Conservation (phyloP, 2,888 invertebrate species). For the Dynastes hyllus region DNA sequence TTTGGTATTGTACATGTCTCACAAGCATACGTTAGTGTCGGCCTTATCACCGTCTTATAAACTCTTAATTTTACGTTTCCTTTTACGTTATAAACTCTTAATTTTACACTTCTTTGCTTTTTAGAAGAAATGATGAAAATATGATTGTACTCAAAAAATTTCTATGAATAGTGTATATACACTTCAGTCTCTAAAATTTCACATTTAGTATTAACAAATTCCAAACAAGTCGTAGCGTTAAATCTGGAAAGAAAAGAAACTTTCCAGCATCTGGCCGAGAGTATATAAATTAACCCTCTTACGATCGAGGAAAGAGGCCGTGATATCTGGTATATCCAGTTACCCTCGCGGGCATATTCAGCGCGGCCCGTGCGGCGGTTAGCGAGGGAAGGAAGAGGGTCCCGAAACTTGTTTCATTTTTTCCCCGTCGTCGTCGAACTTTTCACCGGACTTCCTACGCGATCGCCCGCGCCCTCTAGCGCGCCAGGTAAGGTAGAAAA, state of each 20-base stretch:
- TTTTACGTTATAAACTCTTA: too few species aligned
- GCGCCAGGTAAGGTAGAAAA: conserved; percentile 20
- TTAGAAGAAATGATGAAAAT: too few species aligned
- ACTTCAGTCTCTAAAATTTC: too few species aligned
- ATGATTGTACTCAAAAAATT: too few species aligned
- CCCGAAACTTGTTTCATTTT: conserved; percentile 11
- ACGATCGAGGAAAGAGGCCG: too few species aligned
- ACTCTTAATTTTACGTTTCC: too few species aligned
- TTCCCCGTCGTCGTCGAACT: conserved; percentile 11
- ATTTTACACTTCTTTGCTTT: too few species aligned
- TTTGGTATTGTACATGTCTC: too few species aligned
- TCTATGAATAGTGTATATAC: too few species aligned
- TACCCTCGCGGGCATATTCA: not conserved
- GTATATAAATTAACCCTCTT: too few species aligned
- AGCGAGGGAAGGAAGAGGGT: not conserved
- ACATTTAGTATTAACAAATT: not conserved
- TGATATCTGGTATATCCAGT: not conserved
- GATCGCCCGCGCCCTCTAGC: not conserved
- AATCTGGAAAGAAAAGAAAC: not conserved
- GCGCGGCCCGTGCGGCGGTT: not conserved
- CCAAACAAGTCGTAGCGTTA: not conserved
- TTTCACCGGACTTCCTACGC: not conserved
- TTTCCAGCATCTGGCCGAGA: not conserved
- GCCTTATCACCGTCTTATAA: too few species aligned
- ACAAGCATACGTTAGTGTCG: too few species aligned